phyloP scores from a whole-genome alignment of 2,113 vertebrate genomes.

The Bostrychus sinensis region DNA sequence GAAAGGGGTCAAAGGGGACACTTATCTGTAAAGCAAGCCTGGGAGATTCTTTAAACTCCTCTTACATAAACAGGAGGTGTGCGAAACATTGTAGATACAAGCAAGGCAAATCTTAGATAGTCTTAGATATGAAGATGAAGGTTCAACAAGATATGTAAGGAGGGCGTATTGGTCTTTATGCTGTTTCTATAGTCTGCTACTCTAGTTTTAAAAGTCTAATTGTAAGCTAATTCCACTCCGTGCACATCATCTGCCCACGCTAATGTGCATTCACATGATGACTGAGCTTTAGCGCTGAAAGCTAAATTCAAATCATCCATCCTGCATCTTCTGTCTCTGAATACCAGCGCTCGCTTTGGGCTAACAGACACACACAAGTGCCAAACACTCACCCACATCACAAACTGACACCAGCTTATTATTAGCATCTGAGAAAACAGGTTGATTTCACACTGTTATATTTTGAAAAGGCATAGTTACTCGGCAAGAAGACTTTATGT shows the following conservation, averaged over 20 bases:
- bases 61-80: conserved; percentile 42
- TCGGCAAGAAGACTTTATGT: background rate
- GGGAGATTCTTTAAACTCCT: conserved; percentile 39
- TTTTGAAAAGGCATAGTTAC: background rate
- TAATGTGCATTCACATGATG: conserved; percentile 30
- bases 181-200: background rate
- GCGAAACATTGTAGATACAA: conserved; percentile 18
- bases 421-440: conserved; percentile 2
- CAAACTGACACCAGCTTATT: conserved; percentile 4
- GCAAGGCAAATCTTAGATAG: background rate
- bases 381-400: conserved; percentile 1
- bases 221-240: conserved; percentile 31
- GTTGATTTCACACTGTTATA: background rate
- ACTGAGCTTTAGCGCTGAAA: conserved; percentile 43
- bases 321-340: conserved; percentile 34
- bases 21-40: background rate
- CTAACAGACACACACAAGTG: background rate
- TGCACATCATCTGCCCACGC: conserved; percentile 41
- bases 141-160: background rate
- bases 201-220: conserved; percentile 34
- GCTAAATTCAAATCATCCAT: conserved; percentile 44
- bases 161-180: background rate
- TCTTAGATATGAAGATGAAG: conserved; percentile 7
- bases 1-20: conserved; percentile 17
- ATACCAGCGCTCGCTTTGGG: conserved; percentile 48